Conservation (phyloP, 2,888 invertebrate species). For the Sesamia inferens region DNA sequence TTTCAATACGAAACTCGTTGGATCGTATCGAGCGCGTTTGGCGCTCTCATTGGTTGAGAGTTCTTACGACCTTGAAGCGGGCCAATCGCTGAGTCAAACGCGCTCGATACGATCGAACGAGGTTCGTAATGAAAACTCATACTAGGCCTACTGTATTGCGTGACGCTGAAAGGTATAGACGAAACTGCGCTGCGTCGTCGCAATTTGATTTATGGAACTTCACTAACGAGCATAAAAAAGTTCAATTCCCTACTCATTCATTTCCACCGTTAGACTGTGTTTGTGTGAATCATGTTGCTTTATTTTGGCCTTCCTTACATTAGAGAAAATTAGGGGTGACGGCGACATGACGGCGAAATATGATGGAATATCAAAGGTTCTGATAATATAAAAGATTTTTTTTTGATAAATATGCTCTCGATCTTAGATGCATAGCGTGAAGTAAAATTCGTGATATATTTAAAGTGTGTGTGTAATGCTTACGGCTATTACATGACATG, state of each 20-base stretch:
- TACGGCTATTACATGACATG: constrained; percentile 47
- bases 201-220: constrained; percentile 51
- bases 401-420: constrained; percentile 33
- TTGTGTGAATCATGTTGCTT: constrained; percentile 30
- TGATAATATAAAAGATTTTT: constrained; percentile 29
- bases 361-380: constrained; percentile 25
- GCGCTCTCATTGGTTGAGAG: too few relatives aligned
- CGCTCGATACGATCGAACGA: too few relatives aligned
- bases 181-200: constrained; percentile 33
- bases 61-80: too few relatives aligned
- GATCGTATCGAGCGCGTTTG: too few relatives aligned
- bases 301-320: constrained; percentile 31
- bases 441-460: constrained; percentile 39
- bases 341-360: constrained; percentile 38
- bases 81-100: too few relatives aligned
- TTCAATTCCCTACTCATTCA: constrained; percentile 43
- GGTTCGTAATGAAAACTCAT: too few relatives aligned
- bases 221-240: constrained; percentile 47
- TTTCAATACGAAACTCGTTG: too few relatives aligned
- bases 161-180: constrained; percentile 57
- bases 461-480: constrained; percentile 46
- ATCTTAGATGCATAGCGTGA: constrained; percentile 3
- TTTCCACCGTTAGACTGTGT: constrained; percentile 21
- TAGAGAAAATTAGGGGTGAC: constrained; percentile 46
- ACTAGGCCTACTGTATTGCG: too few relatives aligned